A percentile compares a stretch with the other conserved stretches of the same genome.
Conservation (phyloP, 2,888 invertebrate genomes). For the Criorhina ranunculi region DNA sequence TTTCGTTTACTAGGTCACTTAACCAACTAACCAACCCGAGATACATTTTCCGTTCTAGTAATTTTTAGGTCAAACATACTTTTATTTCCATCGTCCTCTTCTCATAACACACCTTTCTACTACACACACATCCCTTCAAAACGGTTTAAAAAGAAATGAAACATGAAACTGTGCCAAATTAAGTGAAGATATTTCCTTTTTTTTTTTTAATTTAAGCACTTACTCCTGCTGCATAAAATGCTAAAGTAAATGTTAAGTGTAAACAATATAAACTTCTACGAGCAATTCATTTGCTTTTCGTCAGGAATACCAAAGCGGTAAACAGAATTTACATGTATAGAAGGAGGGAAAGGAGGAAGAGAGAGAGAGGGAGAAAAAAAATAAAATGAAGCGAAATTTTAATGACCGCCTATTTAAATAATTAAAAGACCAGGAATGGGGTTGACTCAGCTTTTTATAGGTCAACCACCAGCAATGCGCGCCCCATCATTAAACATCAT, state of each 20-base stretch:
- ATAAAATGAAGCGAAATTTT: constrained; percentile 48
- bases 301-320: constrained; percentile 2
- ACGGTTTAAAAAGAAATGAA: constrained; percentile 20
- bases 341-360: background rate
- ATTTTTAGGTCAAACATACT: constrained; percentile 72
- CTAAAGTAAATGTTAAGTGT: constrained; percentile 66
- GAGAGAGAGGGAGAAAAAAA: too few species aligned
- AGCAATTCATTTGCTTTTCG: constrained; percentile 42
- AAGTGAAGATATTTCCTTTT: constrained; percentile 68
- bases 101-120: constrained; percentile 27
- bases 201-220: constrained; percentile 24
- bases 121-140: background rate
- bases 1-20: constrained; percentile 58
- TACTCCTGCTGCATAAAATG: constrained; percentile 7
- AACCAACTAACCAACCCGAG: constrained; percentile 43
- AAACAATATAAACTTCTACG: constrained; percentile 62
- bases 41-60: constrained; percentile 70
- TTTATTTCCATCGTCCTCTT: constrained; percentile 25
- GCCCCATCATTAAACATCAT: constrained; percentile 70
- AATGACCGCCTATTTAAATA: constrained; percentile 75
- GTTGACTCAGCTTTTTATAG: constrained; percentile 58
- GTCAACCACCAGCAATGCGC: constrained; percentile 56
- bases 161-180: constrained; percentile 67
- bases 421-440: constrained; percentile 68
- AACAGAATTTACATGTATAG: constrained; percentile 17